phyloP scores from a whole-genome alignment of 64 coral and sea anemone species.

The Astreopora myriophthalma region DNA sequence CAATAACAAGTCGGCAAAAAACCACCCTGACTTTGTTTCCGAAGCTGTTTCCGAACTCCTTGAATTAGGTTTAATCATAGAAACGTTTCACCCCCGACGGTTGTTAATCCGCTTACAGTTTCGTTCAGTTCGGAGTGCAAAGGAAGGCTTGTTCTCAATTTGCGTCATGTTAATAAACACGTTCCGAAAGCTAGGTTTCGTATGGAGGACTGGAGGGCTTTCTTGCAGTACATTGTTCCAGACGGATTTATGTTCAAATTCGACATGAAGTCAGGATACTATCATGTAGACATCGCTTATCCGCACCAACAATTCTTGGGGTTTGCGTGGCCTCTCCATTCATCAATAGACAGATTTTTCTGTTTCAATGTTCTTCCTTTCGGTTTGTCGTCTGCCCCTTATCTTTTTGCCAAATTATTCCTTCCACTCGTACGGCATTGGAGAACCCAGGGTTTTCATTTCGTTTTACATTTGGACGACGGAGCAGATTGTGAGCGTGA shows the following conservation, averaged over 20 bases:
- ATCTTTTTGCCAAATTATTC: neutral
- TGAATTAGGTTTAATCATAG: conserved; percentile 40
- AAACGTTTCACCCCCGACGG: conserved; percentile 30
- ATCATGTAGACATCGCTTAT: no score
- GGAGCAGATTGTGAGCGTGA: neutral
- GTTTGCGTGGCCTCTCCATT: neutral
- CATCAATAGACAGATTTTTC: neutral
- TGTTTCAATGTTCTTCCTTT: neutral
- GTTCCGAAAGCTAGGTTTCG: conserved; percentile 58
- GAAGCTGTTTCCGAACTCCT: conserved; percentile 57
- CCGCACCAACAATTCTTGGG: neutral
- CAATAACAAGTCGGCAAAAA: conserved; percentile 50
- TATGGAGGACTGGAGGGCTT: conserved; percentile 63
- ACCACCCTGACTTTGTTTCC: conserved; percentile 41
- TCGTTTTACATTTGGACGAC: conserved; percentile 9
- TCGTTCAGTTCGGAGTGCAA: conserved; percentile 19
- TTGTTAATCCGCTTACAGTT: conserved; percentile 63
- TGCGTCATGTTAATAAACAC: conserved; percentile 65
- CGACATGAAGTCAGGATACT: conserved; percentile 56
- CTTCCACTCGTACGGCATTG: neutral
- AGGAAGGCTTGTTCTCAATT: conserved; percentile 35
- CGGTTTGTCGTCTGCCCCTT: conserved; percentile 6
- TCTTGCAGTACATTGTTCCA: neutral
- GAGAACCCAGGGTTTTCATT: neutral
- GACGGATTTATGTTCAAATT: conserved; percentile 41